Conservation (phyloP, 1,140 invertebrate species). For the Lasaia peninsularis region DNA sequence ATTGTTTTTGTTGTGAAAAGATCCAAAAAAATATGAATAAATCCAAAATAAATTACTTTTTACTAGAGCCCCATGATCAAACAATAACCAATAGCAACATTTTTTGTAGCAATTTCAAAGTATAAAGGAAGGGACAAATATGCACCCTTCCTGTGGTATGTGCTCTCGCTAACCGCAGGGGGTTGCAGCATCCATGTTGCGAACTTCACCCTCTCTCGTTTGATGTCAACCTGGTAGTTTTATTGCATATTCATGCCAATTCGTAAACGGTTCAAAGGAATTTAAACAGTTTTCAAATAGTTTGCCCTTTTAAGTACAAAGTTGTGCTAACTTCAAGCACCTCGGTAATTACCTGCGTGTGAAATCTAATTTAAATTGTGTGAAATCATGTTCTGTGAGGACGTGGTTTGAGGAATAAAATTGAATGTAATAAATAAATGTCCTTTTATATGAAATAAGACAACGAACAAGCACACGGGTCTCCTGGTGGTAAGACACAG, state of each 20-base stretch:
- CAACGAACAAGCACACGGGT: too few relatives aligned
- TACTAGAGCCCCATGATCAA: neutral
- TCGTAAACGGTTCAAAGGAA: constrained; percentile 8
- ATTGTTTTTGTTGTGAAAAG: too few relatives aligned
- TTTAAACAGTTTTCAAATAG: neutral
- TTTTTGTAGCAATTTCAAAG: constrained; percentile 3
- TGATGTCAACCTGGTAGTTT: constrained; percentile 12
- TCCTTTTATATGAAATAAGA: too few relatives aligned
- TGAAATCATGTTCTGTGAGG: too few relatives aligned
- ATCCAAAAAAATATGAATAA: too few relatives aligned
- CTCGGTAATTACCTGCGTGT: neutral
- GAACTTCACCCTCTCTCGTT: constrained; percentile 1
- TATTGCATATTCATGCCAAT: constrained; percentile 13
- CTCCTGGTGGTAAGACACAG: too few relatives aligned
- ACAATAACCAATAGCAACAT: neutral
- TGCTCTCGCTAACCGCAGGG: constrained; percentile 9
- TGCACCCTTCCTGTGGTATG: neutral
- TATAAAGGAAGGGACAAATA: constrained; percentile 6
- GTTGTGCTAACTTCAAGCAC: neutral
- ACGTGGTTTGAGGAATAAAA: too few relatives aligned
- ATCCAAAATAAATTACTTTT: too few relatives aligned
- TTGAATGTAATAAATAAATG: too few relatives aligned
- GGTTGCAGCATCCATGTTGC: constrained; percentile 10
- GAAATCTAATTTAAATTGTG: too few relatives aligned
- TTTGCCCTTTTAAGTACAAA: neutral